Evolutionary conservation across 1,140 invertebrate genomes (phyloP).

Genomic region (Bombus difficillimus): DNA sequence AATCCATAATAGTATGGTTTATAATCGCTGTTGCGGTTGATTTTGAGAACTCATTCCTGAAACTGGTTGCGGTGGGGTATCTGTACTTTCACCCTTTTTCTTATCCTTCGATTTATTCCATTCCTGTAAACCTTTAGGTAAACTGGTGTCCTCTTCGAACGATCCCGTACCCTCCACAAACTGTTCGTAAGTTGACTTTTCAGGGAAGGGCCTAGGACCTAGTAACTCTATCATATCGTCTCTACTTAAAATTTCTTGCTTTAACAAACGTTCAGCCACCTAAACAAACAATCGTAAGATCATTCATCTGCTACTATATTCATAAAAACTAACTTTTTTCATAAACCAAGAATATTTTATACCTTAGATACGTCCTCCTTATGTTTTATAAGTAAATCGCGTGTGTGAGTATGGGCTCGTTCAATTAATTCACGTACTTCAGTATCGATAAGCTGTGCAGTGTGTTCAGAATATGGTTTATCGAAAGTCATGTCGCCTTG

Average conservation of each 20-base stretch:
- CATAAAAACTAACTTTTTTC: slow-evolving; percentile 3
- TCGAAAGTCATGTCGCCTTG: slow-evolving; percentile 96
- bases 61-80: slow-evolving; percentile 20
- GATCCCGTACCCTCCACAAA: slow-evolving; percentile 99
- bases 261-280: slow-evolving; percentile 96
- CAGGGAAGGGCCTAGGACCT: slow-evolving; percentile 96
- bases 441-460: slow-evolving; percentile 97
- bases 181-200: slow-evolving; percentile 99
- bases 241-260: slow-evolving; percentile 97
- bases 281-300: slow-evolving; percentile 69
- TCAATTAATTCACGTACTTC: slow-evolving; percentile 96
- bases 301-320: not conserved
- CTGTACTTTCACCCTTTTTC: slow-evolving; percentile 20
- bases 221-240: slow-evolving; percentile 99
- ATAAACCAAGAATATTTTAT: slow-evolving; percentile 46
- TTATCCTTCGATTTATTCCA: slow-evolving; percentile 91
- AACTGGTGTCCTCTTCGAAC: slow-evolving; percentile 96
- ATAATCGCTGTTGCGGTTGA: slow-evolving; percentile 69
- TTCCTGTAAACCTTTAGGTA: slow-evolving; percentile 97
- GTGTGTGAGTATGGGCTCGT: slow-evolving; percentile 91
- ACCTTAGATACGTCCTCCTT: slow-evolving; percentile 95
- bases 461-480: slow-evolving; percentile 99
- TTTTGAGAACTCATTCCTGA: slow-evolving; percentile 53
- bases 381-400: slow-evolving; percentile 91
- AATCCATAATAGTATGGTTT: slow-evolving; percentile 68